Evolutionary conservation across 2,113 vertebrate species (phyloP).

Genomic region (Stigmatopora nigra): DNA sequence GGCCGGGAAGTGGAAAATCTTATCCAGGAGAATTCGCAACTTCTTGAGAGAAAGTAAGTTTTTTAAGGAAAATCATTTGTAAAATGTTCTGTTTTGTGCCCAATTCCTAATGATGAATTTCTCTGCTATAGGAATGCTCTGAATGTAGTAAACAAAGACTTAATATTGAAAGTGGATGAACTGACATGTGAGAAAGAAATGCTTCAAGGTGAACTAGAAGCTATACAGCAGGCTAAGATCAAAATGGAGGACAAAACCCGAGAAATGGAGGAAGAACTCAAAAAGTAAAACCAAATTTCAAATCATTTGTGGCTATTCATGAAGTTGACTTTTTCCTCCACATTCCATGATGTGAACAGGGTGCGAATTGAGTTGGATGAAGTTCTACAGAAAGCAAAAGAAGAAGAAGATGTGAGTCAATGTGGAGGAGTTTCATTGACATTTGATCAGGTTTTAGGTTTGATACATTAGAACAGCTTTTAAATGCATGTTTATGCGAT

Average conservation of each 20-base stretch:
- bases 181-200: constrained; percentile 90
- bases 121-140: constrained; percentile 80
- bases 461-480: neutral
- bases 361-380: constrained; percentile 81
- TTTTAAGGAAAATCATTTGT: neutral
- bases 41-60: constrained; percentile 97
- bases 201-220: constrained; percentile 85
- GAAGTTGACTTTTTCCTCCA: neutral
- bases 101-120: neutral
- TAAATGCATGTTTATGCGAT: neutral
- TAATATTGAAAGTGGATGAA: constrained; percentile 93
- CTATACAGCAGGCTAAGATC: constrained; percentile 79
- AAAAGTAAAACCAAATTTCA: constrained; percentile 68
- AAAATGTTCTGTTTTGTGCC: neutral
- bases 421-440: neutral
- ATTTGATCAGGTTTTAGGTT: neutral
- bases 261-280: constrained; percentile 92
- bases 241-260: constrained; percentile 83
- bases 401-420: constrained; percentile 87
- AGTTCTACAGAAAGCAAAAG: constrained; percentile 80
- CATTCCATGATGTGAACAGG: constrained; percentile 59
- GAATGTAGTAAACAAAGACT: constrained; percentile 97
- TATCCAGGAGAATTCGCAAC: constrained; percentile 91
- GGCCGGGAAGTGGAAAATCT: constrained; percentile 97
- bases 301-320: neutral